Base-by-base conservation (phyloP, 2,888 invertebrate species). In the Parthenolecanium corni region DNA sequence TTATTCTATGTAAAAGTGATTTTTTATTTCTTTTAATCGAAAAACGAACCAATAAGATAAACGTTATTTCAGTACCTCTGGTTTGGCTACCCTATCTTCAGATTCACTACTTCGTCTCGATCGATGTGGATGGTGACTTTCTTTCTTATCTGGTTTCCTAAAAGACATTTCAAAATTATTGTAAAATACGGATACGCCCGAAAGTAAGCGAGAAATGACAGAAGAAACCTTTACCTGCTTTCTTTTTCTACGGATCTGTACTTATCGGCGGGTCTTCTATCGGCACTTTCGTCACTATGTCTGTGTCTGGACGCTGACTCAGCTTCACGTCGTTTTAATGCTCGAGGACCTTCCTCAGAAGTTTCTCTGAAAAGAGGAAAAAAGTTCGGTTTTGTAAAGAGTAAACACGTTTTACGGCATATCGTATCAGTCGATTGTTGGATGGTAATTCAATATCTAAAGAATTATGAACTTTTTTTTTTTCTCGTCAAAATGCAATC, bases 21-120 rank as follows among this genome's bases (percentile, higher is more conserved):
- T n/a, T n/a, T n/a, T n/a, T n/a, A n/a, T n/a, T n/a, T n/a, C n/a
- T n/a, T n/a, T n/a, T n/a, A n/a, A n/a, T n/a, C n/a, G n/a, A n/a
- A n/a, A n/a, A n/a, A n/a, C n/a, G n/a, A n/a, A n/a, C n/a, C n/a
- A n/a, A n/a, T n/a, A n/a, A n/a, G n/a, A n/a, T n/a, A n/a, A 31
- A 31, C 9, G 9, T 31, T 31, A 31, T 31, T 31, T 66, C n/a
- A n/a, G n/a, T 65, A 67, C 61, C 67, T 64, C 64, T 51, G 67
- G 67, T 46, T 65, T 67, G 16, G 36, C 24, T 36, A 36, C 53
- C 54, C 54, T 63, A 14, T 65, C 64, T 62, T 69, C 81, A 52
- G 80, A 78, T 72, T 82, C 82, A 67, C 80, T 78, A 68, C 80
- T 80, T 69, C 85, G 85, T 66, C 88, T 82, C 74, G 21, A 89